phyloP scores from a whole-genome alignment of 92 coral and sea anemone species.

The Actinernus sp. region DNA sequence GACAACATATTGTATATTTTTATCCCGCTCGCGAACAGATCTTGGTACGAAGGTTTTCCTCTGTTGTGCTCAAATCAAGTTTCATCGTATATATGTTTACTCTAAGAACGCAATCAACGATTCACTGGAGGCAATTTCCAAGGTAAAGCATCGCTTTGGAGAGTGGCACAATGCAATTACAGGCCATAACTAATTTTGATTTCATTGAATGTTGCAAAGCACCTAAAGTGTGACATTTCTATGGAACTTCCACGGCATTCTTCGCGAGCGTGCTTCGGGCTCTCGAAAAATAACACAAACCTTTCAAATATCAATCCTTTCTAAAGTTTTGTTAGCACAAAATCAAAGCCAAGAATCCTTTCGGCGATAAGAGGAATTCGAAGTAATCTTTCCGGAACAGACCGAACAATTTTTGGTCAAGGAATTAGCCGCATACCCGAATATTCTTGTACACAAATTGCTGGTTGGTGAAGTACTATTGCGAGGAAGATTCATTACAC shows the following conservation, averaged over 20 bases:
- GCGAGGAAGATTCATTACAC: no score
- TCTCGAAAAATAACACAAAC: background rate
- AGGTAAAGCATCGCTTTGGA: background rate
- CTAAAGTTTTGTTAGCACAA: background rate
- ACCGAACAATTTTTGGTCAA: background rate
- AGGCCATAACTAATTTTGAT: background rate
- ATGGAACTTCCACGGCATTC: background rate
- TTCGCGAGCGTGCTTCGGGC: background rate
- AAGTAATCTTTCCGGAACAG: background rate
- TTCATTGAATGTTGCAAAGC: background rate
- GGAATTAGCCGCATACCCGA: no score
- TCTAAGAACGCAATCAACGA: background rate
- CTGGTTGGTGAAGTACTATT: no score
- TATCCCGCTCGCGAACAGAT: no score
- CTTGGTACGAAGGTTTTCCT: no score
- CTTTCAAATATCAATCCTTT: background rate
- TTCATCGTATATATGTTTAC: background rate
- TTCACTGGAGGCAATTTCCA: background rate
- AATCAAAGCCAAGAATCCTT: background rate
- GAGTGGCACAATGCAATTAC: background rate
- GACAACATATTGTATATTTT: no score
- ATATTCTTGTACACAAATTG: no score
- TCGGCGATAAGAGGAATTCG: background rate
- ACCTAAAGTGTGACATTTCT: background rate
- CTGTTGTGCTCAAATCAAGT: no score